A percentile compares a stretch with the other conserved stretches of the same genome.
phyloP scores from a whole-genome alignment of 2,888 invertebrate genomes.

The Sussaba pulchella region DNA sequence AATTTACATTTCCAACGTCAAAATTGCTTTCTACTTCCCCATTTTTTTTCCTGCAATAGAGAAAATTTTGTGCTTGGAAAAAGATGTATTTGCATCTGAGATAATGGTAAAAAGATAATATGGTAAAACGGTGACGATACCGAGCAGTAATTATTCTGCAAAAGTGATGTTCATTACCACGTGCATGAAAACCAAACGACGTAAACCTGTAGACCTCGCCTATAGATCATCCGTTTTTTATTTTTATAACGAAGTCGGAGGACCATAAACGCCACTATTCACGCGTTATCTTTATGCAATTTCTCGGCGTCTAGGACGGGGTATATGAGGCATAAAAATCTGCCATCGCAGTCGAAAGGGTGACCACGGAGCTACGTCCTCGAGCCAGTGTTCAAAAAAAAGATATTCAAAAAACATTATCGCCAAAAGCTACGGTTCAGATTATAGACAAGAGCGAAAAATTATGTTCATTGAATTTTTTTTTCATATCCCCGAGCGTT shows the following conservation, averaged over 20 bases:
- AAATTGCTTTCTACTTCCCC: too few species aligned
- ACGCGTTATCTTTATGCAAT: conserved; percentile 21
- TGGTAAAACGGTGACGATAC: too few species aligned
- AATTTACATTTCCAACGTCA: too few species aligned
- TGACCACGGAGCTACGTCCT: neutral
- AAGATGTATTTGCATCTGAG: too few species aligned
- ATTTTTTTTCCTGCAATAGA: too few species aligned
- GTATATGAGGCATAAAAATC: conserved; percentile 17
- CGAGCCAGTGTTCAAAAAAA: neutral
- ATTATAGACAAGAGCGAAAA: too few species aligned
- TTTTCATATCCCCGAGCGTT: too few species aligned
- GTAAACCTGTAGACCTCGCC: neutral
- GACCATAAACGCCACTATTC: conserved; percentile 1
- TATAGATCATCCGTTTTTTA: neutral
- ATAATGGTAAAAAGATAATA: too few species aligned
- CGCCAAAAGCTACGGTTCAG: too few species aligned
- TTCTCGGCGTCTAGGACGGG: conserved; percentile 5
- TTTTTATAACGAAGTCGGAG: neutral
- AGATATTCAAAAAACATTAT: neutral
- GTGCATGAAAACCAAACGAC: neutral
- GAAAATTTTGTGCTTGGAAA: too few species aligned
- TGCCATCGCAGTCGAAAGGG: neutral
- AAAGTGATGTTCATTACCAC: conserved; percentile 3
- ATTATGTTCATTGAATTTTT: too few species aligned
- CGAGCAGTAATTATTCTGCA: neutral